Evolutionary conservation across 2,113 vertebrate species (phyloP), one percentile per base, ranked within the genome.

Genomic region (Notarius lentiginosus): DNA sequence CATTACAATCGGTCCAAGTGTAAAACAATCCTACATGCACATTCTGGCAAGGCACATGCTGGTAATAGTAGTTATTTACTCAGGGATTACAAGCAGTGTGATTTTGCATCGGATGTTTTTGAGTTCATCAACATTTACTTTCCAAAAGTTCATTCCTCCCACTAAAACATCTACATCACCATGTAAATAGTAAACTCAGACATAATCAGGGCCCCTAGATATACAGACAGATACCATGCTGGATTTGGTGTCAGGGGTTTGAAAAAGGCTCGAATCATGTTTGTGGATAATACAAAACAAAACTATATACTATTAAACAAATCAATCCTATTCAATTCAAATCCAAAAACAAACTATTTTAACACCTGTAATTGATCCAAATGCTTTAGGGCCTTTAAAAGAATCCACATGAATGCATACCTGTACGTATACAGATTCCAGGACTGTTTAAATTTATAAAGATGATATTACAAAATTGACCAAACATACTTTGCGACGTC

Each of bases 401-500:
- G 6, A 30, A 84, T 72, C 20, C 0, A n/a, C 14, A 5, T 24
- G 20, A 68, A 55, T 18, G 12, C 20, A 14, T 49, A 34, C 5
- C 5, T 41, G 30, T 47, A 41, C 17, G 24, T 24, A 15, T 81
- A 41, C 17, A 30, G 18, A 22, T 83, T 20, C 15, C 3, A 4
- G 3, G 27, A 56, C 14, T 17, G 6, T 79, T 27, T 5, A 27
- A 17, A 80, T 30, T 82, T 41, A 51, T 73, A 22, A 68, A 76
- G n/a, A 80, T 51, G 20, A 79, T 87, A 58, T 56, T 77, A 70
- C 77, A 88, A 89, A 92, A 88, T 85, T 89, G 87, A 79, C 82
- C 89, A 94, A 82, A 80, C 51, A 84, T 51, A 12, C 47, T 72
- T 76, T 70, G 14, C 84, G 90, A 84, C 88, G 79, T 90, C 66